Conservation (phyloP, 1,140 invertebrate species). For the Drosophila elegans region DNA sequence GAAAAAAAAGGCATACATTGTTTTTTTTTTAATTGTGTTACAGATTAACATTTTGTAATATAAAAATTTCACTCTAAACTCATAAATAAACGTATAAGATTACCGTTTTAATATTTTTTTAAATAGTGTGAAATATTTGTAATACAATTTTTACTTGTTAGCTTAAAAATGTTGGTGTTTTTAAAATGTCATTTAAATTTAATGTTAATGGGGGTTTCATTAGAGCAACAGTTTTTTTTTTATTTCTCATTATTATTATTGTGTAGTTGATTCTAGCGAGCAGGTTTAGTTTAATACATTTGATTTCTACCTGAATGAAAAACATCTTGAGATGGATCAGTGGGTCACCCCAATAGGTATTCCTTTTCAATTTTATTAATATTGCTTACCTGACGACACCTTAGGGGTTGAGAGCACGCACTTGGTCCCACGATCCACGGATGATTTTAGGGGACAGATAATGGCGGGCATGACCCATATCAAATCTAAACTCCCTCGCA, state of each 20-base stretch:
- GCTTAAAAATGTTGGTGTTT: no score
- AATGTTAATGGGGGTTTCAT: no score
- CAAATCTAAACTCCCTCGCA: conserved; percentile 57
- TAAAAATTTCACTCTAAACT: no score
- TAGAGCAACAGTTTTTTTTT: no score
- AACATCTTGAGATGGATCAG: conserved; percentile 3
- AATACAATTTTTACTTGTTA: no score
- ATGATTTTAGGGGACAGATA: conserved; percentile 23
- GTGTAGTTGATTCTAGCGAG: background rate
- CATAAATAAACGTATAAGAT: no score
- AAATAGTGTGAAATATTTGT: no score
- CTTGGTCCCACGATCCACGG: conserved; percentile 33
- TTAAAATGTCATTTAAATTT: no score
- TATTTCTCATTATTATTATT: no score
- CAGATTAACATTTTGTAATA: no score
- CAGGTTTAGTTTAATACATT: background rate
- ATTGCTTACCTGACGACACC: conserved; percentile 8
- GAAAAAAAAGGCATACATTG: background rate
- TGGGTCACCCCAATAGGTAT: background rate
- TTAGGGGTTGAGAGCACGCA: conserved; percentile 32
- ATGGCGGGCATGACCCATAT: conserved; percentile 33
- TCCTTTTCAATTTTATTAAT: conserved; percentile 1
- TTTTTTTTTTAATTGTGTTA: no score
- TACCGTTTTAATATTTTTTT: no score
- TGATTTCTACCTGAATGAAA: background rate